Evolutionary conservation across 2,888 invertebrate genomes (phyloP), one percentile per base, ranked within the genome.

Genomic region (Eupeodes latifasciatus): DNA sequence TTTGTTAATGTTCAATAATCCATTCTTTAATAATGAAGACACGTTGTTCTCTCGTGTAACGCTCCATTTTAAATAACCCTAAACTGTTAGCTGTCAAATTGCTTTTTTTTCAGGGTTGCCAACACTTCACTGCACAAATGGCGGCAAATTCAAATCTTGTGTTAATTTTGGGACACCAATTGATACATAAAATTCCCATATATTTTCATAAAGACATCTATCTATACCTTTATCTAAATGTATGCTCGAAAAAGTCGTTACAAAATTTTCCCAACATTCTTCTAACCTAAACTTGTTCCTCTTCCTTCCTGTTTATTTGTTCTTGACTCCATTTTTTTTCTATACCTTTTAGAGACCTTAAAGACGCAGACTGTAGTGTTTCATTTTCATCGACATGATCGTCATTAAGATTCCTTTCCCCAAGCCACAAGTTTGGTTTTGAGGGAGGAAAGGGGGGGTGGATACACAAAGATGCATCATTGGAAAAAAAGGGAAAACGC

Each of bases 361-460:
- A 2, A 47, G 47, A 59, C 84, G 53, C 49, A 79, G 47, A 66
- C 47, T 55, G 19, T 57, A 36, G 40, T 85, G 55, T 85, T 81
- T 78, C 85, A 75, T 85, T 85, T 85, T 78, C 71, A 82, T 67
- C 78, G 64, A 79, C 82, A 67, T 55, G 49, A 75, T 64, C 71
- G n/a, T 72, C 79, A 81, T 85, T 85, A 81, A 81, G 71, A 80
- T 81, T 67, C 53, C n/a, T 61, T 51, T 66, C 40, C 47, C 75
- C 64, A 44, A 27, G 55, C 2, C 36, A 0, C 40, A 40, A 40
- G 40, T 40, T 40, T 40, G 40, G 6, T 5, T 40, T 4, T 40
- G 40, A 40, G 4, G 5, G 4, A 40, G 40, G 4, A 5, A 75
- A 47, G 71, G 40, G 61, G 74, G 36, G 62, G 74, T 16, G 74